Evolutionary conservation across 2,797 vertebrate species (phyloP), one percentile per base, ranked within the genome.

Genomic region (Enteromius mattozi): DNA sequence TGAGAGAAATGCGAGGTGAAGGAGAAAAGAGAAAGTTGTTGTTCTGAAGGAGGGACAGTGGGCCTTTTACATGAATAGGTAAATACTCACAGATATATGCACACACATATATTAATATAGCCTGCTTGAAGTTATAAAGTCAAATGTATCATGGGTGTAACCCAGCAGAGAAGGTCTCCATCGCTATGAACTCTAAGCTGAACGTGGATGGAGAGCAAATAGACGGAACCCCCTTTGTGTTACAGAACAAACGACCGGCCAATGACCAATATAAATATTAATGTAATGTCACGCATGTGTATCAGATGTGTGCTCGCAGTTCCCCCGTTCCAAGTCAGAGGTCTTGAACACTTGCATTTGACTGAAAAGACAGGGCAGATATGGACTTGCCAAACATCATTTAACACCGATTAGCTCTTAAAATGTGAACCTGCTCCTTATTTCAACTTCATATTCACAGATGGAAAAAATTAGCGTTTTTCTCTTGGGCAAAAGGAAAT

Each of bases 31-130:
- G 77, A 79, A 87, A 7, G 88, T 86, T 82, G 92, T 89, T 89
- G 86, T 71, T n/a, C 86, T 89, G 68, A 68, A 80, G 78, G 82
- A 80, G 90, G 94, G 95, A 95, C 94, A 93, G 95, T 93, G 93
- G 94, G 95, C 95, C 95, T 96, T 96, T 95, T 91, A 87, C 85
- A 69, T 42, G 81, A 82, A 84, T 85, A 80, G 84, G 82, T 80
- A 78, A 87, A 71, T 83, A 86, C 86, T 86, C 76, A 83, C 86
- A 86, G 75, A 89, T 80, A 88, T 84, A 89, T 85, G 80, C 85
- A 86, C 86, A 86, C 84, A 83, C 84, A 68, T 82, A 85, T 81
- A 83, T 83, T 81, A 66, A 86, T 75, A 89, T 85, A 88, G 83
- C 70, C 74, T 89, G 86, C 86, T 85, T 88, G 80, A 88, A 89